Evolutionary conservation across 2,888 invertebrate genomes (phyloP), one percentile per base, ranked within the genome.

Genomic region (Orthosia gothica): DNA sequence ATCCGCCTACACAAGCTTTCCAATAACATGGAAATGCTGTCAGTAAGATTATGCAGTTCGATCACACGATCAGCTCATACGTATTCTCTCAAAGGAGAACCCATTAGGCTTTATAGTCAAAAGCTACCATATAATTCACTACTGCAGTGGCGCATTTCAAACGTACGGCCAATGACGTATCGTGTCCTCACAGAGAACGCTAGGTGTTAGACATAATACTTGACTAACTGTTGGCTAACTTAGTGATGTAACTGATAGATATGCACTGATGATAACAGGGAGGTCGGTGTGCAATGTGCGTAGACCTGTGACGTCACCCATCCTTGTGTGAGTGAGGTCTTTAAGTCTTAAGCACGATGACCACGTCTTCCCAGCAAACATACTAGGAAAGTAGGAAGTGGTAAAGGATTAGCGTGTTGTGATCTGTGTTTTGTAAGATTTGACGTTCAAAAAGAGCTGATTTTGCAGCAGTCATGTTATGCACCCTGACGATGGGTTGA

Each of bases 181-280:
- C 26, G 5, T 47, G 50, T 69, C 74, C 70, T 84, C 82, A 58
- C n/a, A 64, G 71, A 82, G 82, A 16, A 5, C 26, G 12, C 45
- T 32, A 59, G 32, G 68, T n/a, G 26, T 70, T 84, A 79, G 79
- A 84, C 67, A 84, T 13, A 32, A 59, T 52, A 64, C 49, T 26
- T 18, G 15, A 12, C 20, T 49, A 20, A 15, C 11, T 16, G 52
- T n/a, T 69, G 20, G 32, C 47, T n/a, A 23, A 52, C 40, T 55
- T 55, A 26, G 47, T 69, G 79, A 65, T 68, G 73, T 47, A 47
- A 57, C 62, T 79, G 70, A 84, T 87, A 90, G 89, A 92, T 90
- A 89, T 92, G 88, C 88, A 81, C 65, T 73, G 68, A 71, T 83
- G 90, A 90, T 91, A 90, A 76, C 86, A 76, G 66, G 82, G 87